These are phyloP conservation scores for Meriones unguiculatus DNA, from an alignment of 2,113 vertebrate species.

Conservation along the genomic window DNA sequence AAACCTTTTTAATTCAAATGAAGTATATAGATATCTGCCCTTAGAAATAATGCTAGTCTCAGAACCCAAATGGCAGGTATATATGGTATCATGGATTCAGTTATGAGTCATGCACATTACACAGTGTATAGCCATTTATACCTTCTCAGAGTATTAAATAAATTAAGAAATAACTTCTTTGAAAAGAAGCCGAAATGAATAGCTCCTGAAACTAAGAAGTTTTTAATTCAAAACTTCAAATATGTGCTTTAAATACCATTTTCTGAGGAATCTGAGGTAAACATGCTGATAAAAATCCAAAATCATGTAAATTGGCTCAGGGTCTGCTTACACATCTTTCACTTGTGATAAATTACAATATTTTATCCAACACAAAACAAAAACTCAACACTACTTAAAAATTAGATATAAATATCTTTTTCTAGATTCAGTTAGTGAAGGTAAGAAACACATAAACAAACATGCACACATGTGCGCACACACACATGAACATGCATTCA, in stretches of 20 bases:
- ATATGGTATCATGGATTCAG: not conserved
- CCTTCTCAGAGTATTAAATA: conserved; percentile 4
- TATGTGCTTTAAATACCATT: not conserved
- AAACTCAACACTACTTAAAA: not conserved
- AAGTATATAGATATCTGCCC: not conserved
- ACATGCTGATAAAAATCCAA: not conserved
- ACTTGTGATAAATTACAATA: not conserved
- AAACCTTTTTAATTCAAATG: not conserved
- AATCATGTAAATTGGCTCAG: conserved; percentile 23
- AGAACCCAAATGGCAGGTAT: not conserved
- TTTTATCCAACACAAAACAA: not conserved
- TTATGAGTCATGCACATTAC: not conserved
- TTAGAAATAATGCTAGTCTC: not conserved
- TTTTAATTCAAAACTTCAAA: conserved; percentile 38
- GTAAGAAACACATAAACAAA: not conserved
- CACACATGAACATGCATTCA: not conserved
- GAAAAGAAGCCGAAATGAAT: not conserved
- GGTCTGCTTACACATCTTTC: conserved; percentile 32
- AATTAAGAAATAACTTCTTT: not conserved
- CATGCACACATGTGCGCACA: not conserved
- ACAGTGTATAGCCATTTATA: not conserved
- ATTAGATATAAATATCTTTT: not conserved
- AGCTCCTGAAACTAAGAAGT: not conserved
- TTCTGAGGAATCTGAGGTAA: not conserved
- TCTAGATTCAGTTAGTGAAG: not conserved